These are phyloP conservation scores for Alouatta palliata DNA, from an alignment of 2,113 vertebrate genomes.

Conservation along the genomic window DNA sequence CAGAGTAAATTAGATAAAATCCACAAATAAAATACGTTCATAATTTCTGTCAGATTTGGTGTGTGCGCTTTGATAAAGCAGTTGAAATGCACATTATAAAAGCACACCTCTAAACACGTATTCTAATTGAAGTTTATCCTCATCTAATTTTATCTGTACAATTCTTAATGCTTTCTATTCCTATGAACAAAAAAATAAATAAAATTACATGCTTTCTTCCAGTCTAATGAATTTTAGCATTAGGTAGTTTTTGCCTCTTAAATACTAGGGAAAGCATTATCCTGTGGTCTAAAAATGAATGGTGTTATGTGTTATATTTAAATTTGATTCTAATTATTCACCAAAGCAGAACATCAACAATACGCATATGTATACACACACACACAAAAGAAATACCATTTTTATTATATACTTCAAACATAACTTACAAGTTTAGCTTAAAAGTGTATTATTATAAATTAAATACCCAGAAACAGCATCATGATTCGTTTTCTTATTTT, in stretches of 20 bases:
- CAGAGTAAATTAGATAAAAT: conserved; percentile 3
- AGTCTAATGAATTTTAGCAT: neutral
- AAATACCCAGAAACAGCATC: conserved; percentile 25
- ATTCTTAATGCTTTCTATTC: neutral
- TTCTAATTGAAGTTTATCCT: neutral
- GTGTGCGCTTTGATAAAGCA: neutral
- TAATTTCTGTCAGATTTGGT: neutral
- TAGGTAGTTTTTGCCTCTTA: neutral
- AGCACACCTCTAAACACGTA: neutral
- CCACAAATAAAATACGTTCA: neutral
- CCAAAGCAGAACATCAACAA: neutral
- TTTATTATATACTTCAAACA: neutral
- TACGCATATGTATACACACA: neutral
- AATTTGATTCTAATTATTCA: conserved; percentile 22
- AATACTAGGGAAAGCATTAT: neutral
- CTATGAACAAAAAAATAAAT: neutral
- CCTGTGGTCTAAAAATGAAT: neutral
- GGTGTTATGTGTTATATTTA: conserved; percentile 23
- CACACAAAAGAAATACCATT: neutral
- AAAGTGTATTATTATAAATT: conserved; percentile 14
- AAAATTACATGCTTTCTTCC: neutral
- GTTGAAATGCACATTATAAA: neutral
- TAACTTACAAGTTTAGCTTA: conserved; percentile 6
- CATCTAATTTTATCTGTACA: conserved; percentile 39
- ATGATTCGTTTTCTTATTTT: conserved; percentile 27